Evolutionary conservation across 2,888 invertebrate genomes (phyloP), one percentile per base, ranked within the genome.

Genomic region (Zelleria hepariella): DNA sequence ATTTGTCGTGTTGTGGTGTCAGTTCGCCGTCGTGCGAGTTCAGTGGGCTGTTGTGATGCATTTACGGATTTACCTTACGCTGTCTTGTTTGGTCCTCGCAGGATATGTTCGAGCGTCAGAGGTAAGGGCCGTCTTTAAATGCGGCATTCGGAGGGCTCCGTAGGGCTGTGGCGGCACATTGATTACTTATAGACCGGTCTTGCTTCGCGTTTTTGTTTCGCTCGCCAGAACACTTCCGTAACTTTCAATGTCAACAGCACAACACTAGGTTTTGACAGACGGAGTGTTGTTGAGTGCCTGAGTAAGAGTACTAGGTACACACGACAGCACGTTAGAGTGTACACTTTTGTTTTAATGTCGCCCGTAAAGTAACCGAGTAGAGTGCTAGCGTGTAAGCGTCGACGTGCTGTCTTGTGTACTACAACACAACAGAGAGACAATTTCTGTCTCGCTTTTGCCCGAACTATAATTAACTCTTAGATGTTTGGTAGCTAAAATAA

Each of bases 61-160:
- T 91, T 93, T 92, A 83, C 92, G 93, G 93, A 93, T 93, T 92
- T 92, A 91, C 82, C 88, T 92, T 89, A 90, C 92, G 91, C 88
- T 93, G 90, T 91, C 91, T 89, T 91, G 91, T 91, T 91, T 93
- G 88, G 90, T 92, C 91, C 90, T 93, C 80, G 86, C 91, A 82
- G 93, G 93, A 91, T 93, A 92, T 89, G 92, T 92, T 86, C 91
- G 92, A 89, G 93, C 92, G 86, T 91, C 91, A 90, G 93, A 93
- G 93, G 93, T 93, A 91, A 92, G 92, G 89, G 83, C 81, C 79
- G 76, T 78, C 79, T 84, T 86, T 84, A 78, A 81, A 80, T 77
- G 78, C 85, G 80, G 81, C 80, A 78, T 77, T 82, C 70, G 72
- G 72, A 80, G 80, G 84, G 82, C 80, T 82, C 84, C 82, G 81